Percentiles rank a stretch among this genome's conserved stretches.
Evolutionary conservation across 1,140 invertebrate species (phyloP).

Genomic region (Ceratosolen solmsi): DNA sequence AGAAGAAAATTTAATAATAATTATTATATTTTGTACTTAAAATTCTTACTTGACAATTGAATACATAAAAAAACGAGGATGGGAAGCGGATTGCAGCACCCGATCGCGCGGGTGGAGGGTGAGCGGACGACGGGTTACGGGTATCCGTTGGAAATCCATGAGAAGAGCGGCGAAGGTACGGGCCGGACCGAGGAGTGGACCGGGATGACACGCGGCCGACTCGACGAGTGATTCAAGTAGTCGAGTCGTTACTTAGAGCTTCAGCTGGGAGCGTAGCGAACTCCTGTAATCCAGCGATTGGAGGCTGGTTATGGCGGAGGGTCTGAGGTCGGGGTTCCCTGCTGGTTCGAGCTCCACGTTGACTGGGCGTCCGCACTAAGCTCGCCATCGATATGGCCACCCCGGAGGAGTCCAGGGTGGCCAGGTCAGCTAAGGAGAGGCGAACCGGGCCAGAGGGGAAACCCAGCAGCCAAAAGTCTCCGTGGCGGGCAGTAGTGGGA

Average conservation of each 20-base stretch:
- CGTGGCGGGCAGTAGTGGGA: constrained; percentile 97
- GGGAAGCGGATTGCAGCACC: too few species aligned
- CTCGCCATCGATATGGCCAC: constrained; percentile 92
- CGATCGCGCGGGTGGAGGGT: too few species aligned
- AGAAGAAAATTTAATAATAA: too few species aligned
- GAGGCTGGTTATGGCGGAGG: constrained; percentile 89
- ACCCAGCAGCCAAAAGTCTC: constrained; percentile 91
- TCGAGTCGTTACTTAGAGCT: constrained; percentile 58
- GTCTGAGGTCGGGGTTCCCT: constrained; percentile 86
- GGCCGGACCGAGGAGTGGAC: too few species aligned
- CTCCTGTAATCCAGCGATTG: constrained; percentile 95
- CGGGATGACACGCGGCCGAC: too few species aligned
- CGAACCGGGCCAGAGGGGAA: constrained; percentile 95
- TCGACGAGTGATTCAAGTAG: constrained; percentile 81
- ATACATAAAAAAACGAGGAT: too few species aligned
- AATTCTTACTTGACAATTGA: too few species aligned
- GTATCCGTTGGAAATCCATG: too few species aligned
- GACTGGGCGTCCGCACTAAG: constrained; percentile 90
- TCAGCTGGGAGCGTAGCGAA: constrained; percentile 88
- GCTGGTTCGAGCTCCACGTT: constrained; percentile 79
- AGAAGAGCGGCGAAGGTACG: not conserved
- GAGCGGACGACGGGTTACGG: too few species aligned
- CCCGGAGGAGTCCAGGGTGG: constrained; percentile 82
- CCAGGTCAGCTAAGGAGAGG: constrained; percentile 95
- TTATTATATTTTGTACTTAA: too few species aligned